Percentiles rank a stretch among this genome's conserved stretches.
Evolutionary conservation across 2,888 invertebrate species (phyloP).

Genomic region (Trachelus stipa): DNA sequence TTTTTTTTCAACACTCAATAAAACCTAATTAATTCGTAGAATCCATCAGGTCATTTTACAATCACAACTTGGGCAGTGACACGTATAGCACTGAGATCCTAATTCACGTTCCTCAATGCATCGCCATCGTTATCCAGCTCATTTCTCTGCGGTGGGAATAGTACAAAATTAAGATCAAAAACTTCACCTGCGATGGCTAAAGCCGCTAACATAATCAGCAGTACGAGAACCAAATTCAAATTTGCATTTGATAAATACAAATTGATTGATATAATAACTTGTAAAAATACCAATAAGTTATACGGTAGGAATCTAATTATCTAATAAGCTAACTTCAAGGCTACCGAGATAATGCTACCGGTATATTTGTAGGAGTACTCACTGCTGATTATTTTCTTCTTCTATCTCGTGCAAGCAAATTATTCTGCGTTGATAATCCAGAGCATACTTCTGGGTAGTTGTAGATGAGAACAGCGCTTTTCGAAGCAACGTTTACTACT

Average conservation of each 20-base stretch:
- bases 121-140: background rate
- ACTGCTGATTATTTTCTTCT: background rate
- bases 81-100: background rate
- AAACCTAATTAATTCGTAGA: background rate
- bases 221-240: background rate
- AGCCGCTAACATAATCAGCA: background rate
- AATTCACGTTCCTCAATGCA: background rate
- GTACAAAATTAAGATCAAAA: background rate
- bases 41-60: background rate
- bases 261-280: background rate
- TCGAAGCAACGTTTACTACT: background rate
- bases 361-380: background rate
- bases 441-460: background rate
- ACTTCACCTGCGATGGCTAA: background rate
- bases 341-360: background rate
- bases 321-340: background rate
- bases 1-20: background rate
- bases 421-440: background rate
- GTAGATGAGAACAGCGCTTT: background rate
- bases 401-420: background rate
- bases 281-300: background rate
- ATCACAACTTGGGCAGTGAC: background rate
- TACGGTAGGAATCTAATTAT: background rate
- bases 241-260: background rate
- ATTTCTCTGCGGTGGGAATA: background rate